Evolutionary conservation across 2,888 invertebrate genomes (phyloP), one percentile per base, ranked within the genome.

Genomic region (Trachelus tabidus): DNA sequence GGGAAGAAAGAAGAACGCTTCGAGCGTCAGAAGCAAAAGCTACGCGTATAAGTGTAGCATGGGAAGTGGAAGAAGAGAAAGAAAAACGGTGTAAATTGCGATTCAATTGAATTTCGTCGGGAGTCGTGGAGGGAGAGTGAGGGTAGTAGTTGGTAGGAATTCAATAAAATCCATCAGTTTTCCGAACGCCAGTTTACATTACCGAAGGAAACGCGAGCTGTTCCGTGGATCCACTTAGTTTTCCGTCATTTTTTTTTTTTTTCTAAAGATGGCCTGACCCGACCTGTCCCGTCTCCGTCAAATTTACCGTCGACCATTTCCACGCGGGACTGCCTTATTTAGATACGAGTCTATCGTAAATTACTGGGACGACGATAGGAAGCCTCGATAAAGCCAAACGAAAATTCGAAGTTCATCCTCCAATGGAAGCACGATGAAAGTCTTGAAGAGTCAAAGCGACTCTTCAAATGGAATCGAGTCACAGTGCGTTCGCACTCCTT

Each of bases 91-190:
- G 74, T 74, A 74, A 74, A 74, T 74, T 74, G 74, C 33, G 35
- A 74, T 30, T 34, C 74, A 9, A 74, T 74, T 74, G 11, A 74
- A 74, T 37, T 37, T 74, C 35, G 74, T 23, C 56, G 23, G 9
- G 23, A 56, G 56, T 0, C 56, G 23, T 56, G 2, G 56, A 56
- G 56, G 23, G 2, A 56, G 23, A 56, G 23, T 23, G 23, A 23
- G 6, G 56, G 2, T 23, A 56, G 23, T 56, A 56, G 56, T 56
- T 9, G 34, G 34, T 35, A 34, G 74, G 23, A 37, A 74, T 35
- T 35, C 35, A 74, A 74, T 74, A 74, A 74, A 74, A 74, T 74
- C 34, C 74, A 74, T 74, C 74, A 35, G 74, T 35, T 74, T 56
- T 56, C 9, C 56, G 23, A 31, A 34, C 34, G 71, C 11, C 71